phyloP scores from a whole-genome alignment of 1,140 invertebrate genomes.

The Drosophila nigrodunni region DNA sequence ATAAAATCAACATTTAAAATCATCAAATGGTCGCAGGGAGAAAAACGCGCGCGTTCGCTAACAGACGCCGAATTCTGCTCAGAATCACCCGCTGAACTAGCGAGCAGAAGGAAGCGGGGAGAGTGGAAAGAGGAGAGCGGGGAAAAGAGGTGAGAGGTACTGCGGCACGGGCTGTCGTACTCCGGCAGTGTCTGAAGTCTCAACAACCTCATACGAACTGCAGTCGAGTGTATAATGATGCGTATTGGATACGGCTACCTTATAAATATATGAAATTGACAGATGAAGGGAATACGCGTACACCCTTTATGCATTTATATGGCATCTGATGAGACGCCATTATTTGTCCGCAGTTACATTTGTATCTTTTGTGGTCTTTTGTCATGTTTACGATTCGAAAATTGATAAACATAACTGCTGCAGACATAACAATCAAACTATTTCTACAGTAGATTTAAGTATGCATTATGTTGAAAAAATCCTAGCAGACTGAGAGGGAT shows the following conservation, averaged over 20 bases:
- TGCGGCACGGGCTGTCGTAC: conserved; percentile 52
- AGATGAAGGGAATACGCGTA: not conserved
- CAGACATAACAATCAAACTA: conserved; percentile 6
- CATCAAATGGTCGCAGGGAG: conserved; percentile 55
- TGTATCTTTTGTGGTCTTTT: conserved; percentile 54
- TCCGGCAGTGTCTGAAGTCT: not conserved
- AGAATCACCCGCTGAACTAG: conserved; percentile 17
- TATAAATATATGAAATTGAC: conserved; percentile 45
- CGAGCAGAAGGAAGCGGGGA: not conserved
- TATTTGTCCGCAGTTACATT: conserved; percentile 60
- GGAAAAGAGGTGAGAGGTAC: not conserved
- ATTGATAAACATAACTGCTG: conserved; percentile 33
- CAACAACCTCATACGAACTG: conserved; percentile 49
- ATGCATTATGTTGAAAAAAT: too few species aligned
- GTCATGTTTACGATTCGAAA: conserved; percentile 27
- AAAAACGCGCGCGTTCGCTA: conserved; percentile 29
- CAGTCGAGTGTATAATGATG: conserved; percentile 51
- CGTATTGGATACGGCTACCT: conserved; percentile 62
- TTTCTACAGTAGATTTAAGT: too few species aligned
- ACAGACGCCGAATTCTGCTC: conserved; percentile 33
- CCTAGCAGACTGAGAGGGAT: too few species aligned
- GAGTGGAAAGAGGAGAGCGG: too few species aligned
- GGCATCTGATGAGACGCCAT: conserved; percentile 21
- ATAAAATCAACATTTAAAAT: conserved; percentile 63
- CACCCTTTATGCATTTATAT: conserved; percentile 30